Conservation (phyloP, 2,113 vertebrate species). For the Amazona guildingii region DNA sequence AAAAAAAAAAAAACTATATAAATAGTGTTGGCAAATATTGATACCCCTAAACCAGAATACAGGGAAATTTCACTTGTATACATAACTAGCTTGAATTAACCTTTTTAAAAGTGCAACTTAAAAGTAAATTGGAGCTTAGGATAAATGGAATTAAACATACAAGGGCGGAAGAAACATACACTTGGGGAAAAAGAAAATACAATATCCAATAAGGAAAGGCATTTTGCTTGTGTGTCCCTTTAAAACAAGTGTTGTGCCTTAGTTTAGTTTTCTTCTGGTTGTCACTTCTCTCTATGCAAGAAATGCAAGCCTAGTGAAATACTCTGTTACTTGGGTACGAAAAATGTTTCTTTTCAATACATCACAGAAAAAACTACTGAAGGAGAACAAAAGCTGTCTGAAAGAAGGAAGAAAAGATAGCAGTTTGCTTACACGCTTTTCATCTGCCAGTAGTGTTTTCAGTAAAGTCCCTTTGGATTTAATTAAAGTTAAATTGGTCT, state of each 20-base stretch:
- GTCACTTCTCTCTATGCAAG: not conserved
- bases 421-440: not conserved
- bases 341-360: not conserved
- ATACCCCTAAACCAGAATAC: not conserved
- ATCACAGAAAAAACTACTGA: not conserved
- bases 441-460: not conserved
- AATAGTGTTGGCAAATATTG: not conserved
- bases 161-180: not conserved
- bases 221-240: not conserved
- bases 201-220: not conserved
- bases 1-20: accelerated
- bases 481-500: constrained; percentile 25
- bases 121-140: not conserved
- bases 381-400: not conserved
- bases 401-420: not conserved
- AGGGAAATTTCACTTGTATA: not conserved
- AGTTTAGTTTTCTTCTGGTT: not conserved
- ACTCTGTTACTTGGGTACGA: not conserved
- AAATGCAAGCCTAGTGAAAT: not conserved
- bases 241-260: not conserved
- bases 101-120: not conserved
- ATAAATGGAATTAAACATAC: not conserved
- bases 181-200: not conserved
- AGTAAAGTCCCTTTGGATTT: not conserved
- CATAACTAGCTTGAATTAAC: not conserved